Base-by-base conservation (phyloP, 2,113 vertebrate genomes). In the Sander lucioperca region DNA sequence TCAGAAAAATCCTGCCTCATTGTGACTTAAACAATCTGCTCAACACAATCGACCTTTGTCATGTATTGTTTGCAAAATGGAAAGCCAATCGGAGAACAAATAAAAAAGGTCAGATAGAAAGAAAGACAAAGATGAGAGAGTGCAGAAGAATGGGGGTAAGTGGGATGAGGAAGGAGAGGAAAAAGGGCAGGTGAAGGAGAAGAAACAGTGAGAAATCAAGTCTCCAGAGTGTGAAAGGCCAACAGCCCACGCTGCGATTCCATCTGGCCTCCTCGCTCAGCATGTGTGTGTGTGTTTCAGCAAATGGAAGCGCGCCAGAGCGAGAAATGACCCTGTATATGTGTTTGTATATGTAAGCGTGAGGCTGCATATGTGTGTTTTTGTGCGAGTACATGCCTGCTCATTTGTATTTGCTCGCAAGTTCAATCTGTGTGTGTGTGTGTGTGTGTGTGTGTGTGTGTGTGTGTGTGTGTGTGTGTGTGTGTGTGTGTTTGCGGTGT, bases 221-320 rank as follows among this genome's bases (percentile, higher is more conserved):
- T 91, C 88, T 89, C 88, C 76, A 69, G 88, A 89, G 92, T 93
- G 90, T 91, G 91, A 93, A 94, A 94, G 94, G 93, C 88, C 91
- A 95, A 90, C 87, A 77, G 78, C 93, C 89, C 94, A 95, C 85
- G 73, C 92, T 91, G 94, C 67, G 88, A 85, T 69, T 94, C 93
- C 95, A 95, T 95, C 93, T 95, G 94, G 84, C 92, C 89, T 88
- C 64, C 74, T 85, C 21, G 57, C 87, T 88, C 83, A 84, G 83
- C 58, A 0, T 84, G 80, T 69, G 81, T 51, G 86, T 77, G 63
- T 78, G 73, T 70, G 79, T 79, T 47, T 79, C 79, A 68, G 72
- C 47, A 14, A 27, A 67, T 68, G 79, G 51, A 84, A 51, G 54
- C 54, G 80, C 15, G 61, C 79, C 88, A 88, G 77, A 75, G 72